A percentile compares a stretch with the other conserved stretches of the same genome.
These are phyloP conservation scores for Lithobates pipiens DNA, from an alignment of 2,797 vertebrate genomes.

Conservation along the genomic window DNA sequence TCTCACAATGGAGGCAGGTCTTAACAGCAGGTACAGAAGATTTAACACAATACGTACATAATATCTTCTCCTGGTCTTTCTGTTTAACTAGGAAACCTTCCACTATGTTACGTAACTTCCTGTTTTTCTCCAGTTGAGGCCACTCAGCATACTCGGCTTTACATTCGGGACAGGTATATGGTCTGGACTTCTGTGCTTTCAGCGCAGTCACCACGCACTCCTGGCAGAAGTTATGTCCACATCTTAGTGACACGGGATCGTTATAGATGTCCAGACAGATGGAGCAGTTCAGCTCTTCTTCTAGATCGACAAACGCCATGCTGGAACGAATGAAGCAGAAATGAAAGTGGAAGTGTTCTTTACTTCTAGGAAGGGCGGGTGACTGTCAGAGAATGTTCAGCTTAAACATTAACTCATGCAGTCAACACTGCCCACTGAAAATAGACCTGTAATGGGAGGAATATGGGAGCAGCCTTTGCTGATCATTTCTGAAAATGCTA, in stretches of 20 bases:
- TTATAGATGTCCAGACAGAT: constrained; percentile 18
- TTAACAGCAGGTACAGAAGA: not conserved
- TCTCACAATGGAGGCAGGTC: constrained; percentile 20
- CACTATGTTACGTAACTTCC: not conserved
- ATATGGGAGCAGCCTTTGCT: no score
- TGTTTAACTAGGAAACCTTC: not conserved
- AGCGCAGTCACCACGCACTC: constrained; percentile 67
- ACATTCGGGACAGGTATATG: constrained; percentile 19
- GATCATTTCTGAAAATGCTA: no score
- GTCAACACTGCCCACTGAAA: not conserved
- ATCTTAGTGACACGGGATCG: not conserved
- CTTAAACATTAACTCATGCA: not conserved
- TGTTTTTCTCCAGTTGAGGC: not conserved
- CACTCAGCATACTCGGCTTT: not conserved
- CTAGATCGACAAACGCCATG: not conserved
- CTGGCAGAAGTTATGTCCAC: constrained; percentile 51
- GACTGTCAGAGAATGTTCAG: not conserved
- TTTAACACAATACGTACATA: constrained; percentile 4
- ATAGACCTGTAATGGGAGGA: no score
- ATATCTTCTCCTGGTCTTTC: not conserved
- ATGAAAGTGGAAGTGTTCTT: not conserved
- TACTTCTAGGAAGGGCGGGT: not conserved
- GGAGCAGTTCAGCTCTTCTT: constrained; percentile 13
- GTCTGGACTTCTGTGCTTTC: not conserved
- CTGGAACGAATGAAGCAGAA: not conserved